Conservation (phyloP, 2,113 vertebrate species). For the Myotis davidii region DNA sequence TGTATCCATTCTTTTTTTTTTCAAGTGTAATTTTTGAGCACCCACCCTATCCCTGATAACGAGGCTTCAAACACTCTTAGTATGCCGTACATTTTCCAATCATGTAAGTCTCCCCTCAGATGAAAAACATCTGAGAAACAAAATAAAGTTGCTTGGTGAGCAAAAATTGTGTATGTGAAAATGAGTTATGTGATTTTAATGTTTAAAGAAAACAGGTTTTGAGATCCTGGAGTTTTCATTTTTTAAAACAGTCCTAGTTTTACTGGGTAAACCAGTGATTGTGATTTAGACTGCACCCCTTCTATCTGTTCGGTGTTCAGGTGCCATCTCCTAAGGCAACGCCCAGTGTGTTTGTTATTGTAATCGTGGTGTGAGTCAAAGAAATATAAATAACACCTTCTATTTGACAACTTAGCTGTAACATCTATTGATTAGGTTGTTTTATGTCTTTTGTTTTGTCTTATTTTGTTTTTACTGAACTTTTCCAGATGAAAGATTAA, state of each 20-base stretch:
- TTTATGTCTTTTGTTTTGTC: neutral
- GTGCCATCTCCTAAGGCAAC: neutral
- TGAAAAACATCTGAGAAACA: neutral
- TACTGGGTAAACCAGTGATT: neutral
- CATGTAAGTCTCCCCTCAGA: neutral
- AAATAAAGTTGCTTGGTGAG: neutral
- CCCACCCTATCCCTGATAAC: neutral
- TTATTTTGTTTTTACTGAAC: neutral
- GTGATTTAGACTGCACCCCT: neutral
- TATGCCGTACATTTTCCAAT: neutral
- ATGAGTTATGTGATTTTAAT: neutral
- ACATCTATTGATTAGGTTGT: constrained; percentile 11
- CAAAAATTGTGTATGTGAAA: neutral
- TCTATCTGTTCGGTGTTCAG: neutral
- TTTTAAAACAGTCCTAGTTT: neutral
- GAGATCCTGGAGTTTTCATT: neutral
- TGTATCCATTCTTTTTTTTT: neutral
- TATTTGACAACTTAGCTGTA: constrained; percentile 35
- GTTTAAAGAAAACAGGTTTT: constrained; percentile 24
- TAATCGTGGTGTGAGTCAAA: constrained; percentile 12
- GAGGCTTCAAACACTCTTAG: neutral
- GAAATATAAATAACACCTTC: constrained; percentile 34
- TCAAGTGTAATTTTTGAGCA: neutral
- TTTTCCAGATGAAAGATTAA: constrained; percentile 42
- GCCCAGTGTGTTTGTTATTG: neutral